Evolutionary conservation across 2,888 invertebrate genomes (phyloP).

Genomic region (Alviniconcha strummeri): DNA sequence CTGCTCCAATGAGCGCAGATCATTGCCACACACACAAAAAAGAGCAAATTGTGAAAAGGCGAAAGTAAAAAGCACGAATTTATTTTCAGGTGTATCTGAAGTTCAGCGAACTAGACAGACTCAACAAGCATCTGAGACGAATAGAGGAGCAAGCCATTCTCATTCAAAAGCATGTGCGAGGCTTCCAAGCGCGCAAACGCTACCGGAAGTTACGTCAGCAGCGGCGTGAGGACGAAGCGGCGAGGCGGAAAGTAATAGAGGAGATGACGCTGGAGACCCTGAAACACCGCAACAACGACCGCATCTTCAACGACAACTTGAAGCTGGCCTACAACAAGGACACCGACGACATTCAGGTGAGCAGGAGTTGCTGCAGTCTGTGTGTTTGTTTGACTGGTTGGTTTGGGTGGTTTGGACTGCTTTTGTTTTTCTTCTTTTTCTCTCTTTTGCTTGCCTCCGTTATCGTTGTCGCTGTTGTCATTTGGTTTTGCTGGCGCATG

Average conservation of each 20-base stretch:
- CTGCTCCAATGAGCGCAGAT: too few relatives aligned
- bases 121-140: slow-evolving; percentile 40
- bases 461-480: neutral
- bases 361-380: neutral
- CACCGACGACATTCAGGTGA: slow-evolving; percentile 36
- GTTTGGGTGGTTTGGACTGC: neutral
- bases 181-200: slow-evolving; percentile 42
- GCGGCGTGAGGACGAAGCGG: slow-evolving; percentile 27
- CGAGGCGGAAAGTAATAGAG: slow-evolving; percentile 27
- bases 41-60: too few relatives aligned
- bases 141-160: slow-evolving; percentile 42
- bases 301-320: slow-evolving; percentile 30
- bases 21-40: too few relatives aligned
- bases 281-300: slow-evolving; percentile 32
- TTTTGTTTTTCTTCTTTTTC: neutral
- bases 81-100: slow-evolving; percentile 26
- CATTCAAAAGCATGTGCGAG: slow-evolving; percentile 47
- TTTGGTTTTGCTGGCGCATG: neutral
- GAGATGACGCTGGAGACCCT: slow-evolving; percentile 40
- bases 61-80: too few relatives aligned
- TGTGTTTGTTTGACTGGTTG: neutral
- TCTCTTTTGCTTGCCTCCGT: neutral
- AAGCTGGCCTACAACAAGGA: slow-evolving; percentile 34
- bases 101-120: slow-evolving; percentile 42
- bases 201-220: slow-evolving; percentile 28